These are phyloP conservation scores for Drosophila carrolli DNA, from an alignment of 1,140 invertebrate genomes.

Conservation along the genomic window DNA sequence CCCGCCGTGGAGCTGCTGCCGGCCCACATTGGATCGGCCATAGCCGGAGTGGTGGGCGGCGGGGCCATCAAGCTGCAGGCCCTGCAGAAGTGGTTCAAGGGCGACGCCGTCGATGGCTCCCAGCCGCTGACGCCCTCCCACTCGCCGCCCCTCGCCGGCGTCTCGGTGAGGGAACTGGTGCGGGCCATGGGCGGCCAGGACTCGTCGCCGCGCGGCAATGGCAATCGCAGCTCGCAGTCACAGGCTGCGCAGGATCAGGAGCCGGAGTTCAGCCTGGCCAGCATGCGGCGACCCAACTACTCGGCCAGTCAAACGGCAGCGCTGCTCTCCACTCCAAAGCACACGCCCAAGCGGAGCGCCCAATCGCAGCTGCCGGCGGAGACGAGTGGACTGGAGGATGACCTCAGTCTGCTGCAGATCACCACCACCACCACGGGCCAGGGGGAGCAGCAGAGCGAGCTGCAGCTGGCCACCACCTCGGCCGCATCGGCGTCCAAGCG, in stretches of 20 bases:
- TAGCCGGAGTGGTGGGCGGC: slow-evolving; percentile 85
- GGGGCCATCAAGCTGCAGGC: slow-evolving; percentile 88
- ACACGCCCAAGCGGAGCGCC: slow-evolving; percentile 59
- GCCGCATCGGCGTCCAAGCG: slow-evolving; percentile 27
- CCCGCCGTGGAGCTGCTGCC: slow-evolving; percentile 53
- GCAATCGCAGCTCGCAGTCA: slow-evolving; percentile 84
- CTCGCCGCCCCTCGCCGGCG: slow-evolving; percentile 85
- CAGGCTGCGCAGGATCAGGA: slow-evolving; percentile 16
- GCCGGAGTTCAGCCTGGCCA: slow-evolving; percentile 63
- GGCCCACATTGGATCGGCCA: slow-evolving; percentile 73
- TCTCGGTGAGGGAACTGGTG: slow-evolving; percentile 92
- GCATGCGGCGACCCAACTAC: slow-evolving; percentile 69
- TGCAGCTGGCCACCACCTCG: slow-evolving; percentile 61
- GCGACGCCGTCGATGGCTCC: slow-evolving; percentile 85
- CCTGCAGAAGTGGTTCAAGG: slow-evolving; percentile 90
- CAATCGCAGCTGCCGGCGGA: slow-evolving; percentile 8
- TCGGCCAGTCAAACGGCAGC: slow-evolving; percentile 76
- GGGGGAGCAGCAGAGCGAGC: slow-evolving; percentile 59
- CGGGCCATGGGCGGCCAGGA: slow-evolving; percentile 89
- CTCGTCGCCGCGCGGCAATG: slow-evolving; percentile 87
- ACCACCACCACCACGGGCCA: slow-evolving; percentile 68
- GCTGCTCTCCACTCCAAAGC: slow-evolving; percentile 77
- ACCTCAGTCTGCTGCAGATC: slow-evolving; percentile 70
- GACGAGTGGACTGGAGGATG: slow-evolving; percentile 63
- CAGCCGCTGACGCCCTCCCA: slow-evolving; percentile 22